Evolutionary conservation across 1,140 invertebrate species (phyloP).

Genomic region (Chrysoperla carnea): DNA sequence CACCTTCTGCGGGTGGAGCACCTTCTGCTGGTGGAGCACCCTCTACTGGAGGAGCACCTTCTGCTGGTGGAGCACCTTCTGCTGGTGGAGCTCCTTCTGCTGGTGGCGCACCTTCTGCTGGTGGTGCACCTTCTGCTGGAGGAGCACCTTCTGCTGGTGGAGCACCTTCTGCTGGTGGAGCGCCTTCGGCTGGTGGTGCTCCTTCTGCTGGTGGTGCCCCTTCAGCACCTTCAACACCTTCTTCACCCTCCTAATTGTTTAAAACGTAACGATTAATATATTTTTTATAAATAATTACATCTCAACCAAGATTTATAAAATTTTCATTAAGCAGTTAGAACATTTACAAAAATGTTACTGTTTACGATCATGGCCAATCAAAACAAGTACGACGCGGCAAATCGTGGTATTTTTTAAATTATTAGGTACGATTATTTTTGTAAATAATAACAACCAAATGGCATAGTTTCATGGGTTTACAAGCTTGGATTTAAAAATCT

Average conservation of each 20-base stretch:
- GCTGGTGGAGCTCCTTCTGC: conserved; percentile 15
- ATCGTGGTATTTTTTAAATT: no score
- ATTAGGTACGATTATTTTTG: no score
- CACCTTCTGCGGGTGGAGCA: conserved; percentile 24
- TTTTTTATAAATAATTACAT: not conserved
- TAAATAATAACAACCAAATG: not conserved
- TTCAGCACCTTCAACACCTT: conserved; percentile 18
- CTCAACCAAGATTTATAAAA: not conserved
- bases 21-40: conserved; percentile 8
- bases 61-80: conserved; percentile 20
- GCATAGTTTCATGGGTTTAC: not conserved
- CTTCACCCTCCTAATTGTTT: conserved; percentile 8
- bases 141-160: conserved; percentile 13
- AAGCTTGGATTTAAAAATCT: no score
- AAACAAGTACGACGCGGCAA: not conserved
- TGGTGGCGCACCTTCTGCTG: conserved; percentile 24
- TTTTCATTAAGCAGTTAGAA: not conserved
- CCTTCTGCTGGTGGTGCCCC: conserved; percentile 21
- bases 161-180: conserved; percentile 24
- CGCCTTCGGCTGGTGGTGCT: conserved; percentile 26
- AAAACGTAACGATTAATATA: not conserved
- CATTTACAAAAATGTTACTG: no score
- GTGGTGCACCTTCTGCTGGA: conserved; percentile 14
- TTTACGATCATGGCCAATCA: no score
- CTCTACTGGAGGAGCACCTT: conserved; percentile 16